Conservation (phyloP, 2,113 vertebrate species). For the Silurus meridionalis region DNA sequence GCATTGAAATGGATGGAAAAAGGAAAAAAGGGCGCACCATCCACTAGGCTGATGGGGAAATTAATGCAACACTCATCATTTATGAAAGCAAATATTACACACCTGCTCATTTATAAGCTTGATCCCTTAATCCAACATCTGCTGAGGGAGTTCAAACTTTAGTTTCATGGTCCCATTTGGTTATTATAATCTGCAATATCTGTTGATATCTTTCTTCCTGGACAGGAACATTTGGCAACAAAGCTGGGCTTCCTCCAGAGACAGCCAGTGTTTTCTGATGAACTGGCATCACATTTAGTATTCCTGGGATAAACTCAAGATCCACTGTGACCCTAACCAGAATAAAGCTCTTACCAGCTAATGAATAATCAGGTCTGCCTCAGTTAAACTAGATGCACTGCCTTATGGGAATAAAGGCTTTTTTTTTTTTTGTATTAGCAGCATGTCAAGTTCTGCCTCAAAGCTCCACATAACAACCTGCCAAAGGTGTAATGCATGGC, state of each 20-base stretch:
- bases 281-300: not conserved
- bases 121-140: constrained; percentile 37
- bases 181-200: not conserved
- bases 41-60: constrained; percentile 50
- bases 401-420: constrained; percentile 11
- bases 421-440: constrained; percentile 30
- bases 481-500: constrained; percentile 55
- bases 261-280: not conserved
- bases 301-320: not conserved
- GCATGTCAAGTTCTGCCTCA: constrained; percentile 26
- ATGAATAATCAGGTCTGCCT: constrained; percentile 16
- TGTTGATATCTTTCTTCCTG: constrained; percentile 22
- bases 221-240: constrained; percentile 51
- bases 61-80: constrained; percentile 32
- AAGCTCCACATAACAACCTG: constrained; percentile 54
- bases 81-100: constrained; percentile 38
- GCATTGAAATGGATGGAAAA: constrained; percentile 42
- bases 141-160: constrained; percentile 17
- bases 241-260: not conserved
- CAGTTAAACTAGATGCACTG: constrained; percentile 31
- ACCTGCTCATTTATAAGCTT: constrained; percentile 7
- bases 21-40: constrained; percentile 38
- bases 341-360: not conserved
- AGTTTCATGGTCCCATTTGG: not conserved
- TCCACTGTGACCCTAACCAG: constrained; percentile 1